Conservation (phyloP, 2,797 vertebrate species). For the Botia almorhae region DNA sequence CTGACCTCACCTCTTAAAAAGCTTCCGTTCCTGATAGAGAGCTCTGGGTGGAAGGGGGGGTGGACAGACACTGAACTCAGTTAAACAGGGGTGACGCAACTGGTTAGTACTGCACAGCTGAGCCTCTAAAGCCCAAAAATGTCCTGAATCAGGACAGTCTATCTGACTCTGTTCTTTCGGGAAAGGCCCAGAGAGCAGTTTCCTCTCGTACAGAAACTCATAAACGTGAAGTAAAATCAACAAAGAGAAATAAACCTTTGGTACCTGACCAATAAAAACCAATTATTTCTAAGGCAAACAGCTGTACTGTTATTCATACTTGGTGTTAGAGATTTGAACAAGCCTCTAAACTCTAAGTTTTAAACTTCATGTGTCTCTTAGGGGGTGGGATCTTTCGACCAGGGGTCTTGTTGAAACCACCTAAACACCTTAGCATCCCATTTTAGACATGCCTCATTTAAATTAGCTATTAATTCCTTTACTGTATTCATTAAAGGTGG, state of each 20-base stretch:
- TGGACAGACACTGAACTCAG: conserved; percentile 37
- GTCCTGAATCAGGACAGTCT: conserved; percentile 45
- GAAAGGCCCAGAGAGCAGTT: not conserved
- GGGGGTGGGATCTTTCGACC: no score
- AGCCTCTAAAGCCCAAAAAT: conserved; percentile 39
- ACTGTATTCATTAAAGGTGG: no score
- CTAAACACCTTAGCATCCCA: no score
- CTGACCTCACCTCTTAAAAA: conserved; percentile 53
- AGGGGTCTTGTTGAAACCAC: no score
- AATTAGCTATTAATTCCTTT: no score
- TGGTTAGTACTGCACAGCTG: conserved; percentile 41
- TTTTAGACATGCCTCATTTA: no score
- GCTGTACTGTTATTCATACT: not conserved
- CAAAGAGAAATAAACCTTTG: not conserved
- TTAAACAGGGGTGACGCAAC: conserved; percentile 51
- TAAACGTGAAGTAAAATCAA: not conserved
- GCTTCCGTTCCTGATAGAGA: conserved; percentile 36
- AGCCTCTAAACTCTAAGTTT: not conserved
- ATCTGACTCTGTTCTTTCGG: not conserved
- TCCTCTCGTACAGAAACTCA: not conserved
- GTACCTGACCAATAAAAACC: not conserved
- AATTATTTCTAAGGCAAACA: not conserved
- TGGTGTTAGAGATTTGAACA: not conserved
- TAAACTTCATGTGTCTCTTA: no score
- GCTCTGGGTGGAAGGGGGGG: conserved; percentile 21